Base-by-base conservation (phyloP, 2,888 invertebrate genomes). In the Perizoma affinitatum region DNA sequence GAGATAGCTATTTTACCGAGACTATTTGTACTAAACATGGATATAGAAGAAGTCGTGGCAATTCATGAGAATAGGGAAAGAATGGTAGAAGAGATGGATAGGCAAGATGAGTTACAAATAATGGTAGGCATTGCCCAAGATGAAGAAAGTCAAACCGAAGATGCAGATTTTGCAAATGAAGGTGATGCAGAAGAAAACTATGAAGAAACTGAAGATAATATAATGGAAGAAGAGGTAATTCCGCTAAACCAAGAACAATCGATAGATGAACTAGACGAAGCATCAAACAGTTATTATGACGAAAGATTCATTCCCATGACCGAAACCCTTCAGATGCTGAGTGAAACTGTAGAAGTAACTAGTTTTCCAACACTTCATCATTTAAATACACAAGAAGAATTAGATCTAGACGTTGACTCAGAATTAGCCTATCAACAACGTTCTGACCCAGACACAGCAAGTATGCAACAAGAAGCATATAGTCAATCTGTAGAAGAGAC, bases 1-100 rank as follows among this genome's bases (percentile, higher is more conserved):
- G 50, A 57, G n/a, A 38, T 58, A 47, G 8, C 38, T 3, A 34
- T 45, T 10, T 34, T 46, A 51, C 54, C 54, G 6, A 62, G 44
- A 51, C 48, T 52, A 55, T 36, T 55, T n/a, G 38, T 63, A 38
- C 8, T 63, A 45, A 33, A 58, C 22, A 56, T 63, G 41, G 52
- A 58, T 38, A 6, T 34, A 8, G 58, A 51, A 50, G 40, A 49
- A 44, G 9, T 58, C 8, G 10, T 57, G 22, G 52, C 35, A 9
- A 36, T 52, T 10, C 34, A 52, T 5, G 52, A 50, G 0, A 42
- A 51, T 22, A 51, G 11, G 22, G 54, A 54, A 6, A 42, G 46
- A 46, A 43, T 51, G n/a, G 40, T 10, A 43, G 51, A 54, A 38
- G 57, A 58, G 38, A 43, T 51, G 8, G 46, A 54, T 8, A 54